phyloP scores from a whole-genome alignment of 2,113 vertebrate species.

The Scomber scombrus region DNA sequence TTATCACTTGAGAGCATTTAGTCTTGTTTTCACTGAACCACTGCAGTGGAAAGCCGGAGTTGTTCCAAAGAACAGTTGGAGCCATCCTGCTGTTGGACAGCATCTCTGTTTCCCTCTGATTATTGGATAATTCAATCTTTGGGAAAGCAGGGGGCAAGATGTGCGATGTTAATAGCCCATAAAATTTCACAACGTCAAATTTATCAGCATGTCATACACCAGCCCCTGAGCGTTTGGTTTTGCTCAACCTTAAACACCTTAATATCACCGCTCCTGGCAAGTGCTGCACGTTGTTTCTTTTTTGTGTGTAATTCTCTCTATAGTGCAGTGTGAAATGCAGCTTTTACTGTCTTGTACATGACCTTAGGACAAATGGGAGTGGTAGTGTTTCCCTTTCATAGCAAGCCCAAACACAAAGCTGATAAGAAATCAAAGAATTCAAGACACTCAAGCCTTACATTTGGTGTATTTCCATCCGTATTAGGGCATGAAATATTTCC shows the following conservation, averaged over 20 bases:
- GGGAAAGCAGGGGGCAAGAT: constrained; percentile 68
- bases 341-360: constrained; percentile 24
- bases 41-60: constrained; percentile 80
- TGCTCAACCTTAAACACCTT: constrained; percentile 57
- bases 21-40: constrained; percentile 80
- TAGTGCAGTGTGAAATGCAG: constrained; percentile 50
- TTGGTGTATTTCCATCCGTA: constrained; percentile 46
- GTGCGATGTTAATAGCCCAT: constrained; percentile 74
- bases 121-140: constrained; percentile 77
- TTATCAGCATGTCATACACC: constrained; percentile 62
- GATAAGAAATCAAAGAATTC: constrained; percentile 58
- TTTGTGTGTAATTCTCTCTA: constrained; percentile 51
- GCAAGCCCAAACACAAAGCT: constrained; percentile 55
- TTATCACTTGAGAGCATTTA: constrained; percentile 78
- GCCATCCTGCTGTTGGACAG: constrained; percentile 76
- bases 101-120: constrained; percentile 72
- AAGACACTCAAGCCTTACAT: constrained; percentile 32
- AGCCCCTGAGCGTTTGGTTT: constrained; percentile 49
- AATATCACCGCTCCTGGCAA: constrained; percentile 17
- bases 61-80: constrained; percentile 79
- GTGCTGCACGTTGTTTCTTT: constrained; percentile 27
- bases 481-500: constrained; percentile 59
- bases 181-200: constrained; percentile 77
- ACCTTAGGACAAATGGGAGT: constrained; percentile 58
- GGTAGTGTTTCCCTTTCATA: constrained; percentile 53